Evolutionary conservation across 2,113 vertebrate species (phyloP).

Genomic region (Albula goreensis): DNA sequence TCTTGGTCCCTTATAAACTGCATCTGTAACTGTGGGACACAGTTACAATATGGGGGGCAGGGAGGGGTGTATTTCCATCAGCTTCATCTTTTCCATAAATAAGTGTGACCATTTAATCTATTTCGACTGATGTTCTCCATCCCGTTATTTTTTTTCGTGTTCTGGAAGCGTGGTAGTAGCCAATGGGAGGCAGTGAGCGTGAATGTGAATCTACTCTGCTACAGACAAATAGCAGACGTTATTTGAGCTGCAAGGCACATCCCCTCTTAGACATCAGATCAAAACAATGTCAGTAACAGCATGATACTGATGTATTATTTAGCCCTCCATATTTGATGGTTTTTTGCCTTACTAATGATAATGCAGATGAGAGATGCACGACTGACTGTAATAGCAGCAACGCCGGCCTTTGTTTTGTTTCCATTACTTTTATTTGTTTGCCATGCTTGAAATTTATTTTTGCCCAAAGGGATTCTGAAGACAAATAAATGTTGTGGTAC

Average conservation of each 20-base stretch:
- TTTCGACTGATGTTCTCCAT: slow-evolving; percentile 26
- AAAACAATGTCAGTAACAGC: slow-evolving; percentile 62
- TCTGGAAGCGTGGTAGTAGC: slow-evolving; percentile 4
- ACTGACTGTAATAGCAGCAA: not conserved
- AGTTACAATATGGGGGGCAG: not conserved
- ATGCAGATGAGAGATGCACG: slow-evolving; percentile 58
- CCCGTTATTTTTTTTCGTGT: not conserved
- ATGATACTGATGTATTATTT: slow-evolving; percentile 75
- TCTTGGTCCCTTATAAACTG: slow-evolving; percentile 70
- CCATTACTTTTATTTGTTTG: not conserved
- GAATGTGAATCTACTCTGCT: slow-evolving; percentile 31
- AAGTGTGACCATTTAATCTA: slow-evolving; percentile 28
- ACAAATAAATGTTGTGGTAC: slow-evolving; percentile 26
- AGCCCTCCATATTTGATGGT: slow-evolving; percentile 67
- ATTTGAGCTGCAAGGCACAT: slow-evolving; percentile 65
- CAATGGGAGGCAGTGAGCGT: slow-evolving; percentile 42
- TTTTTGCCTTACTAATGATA: slow-evolving; percentile 59
- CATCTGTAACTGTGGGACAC: slow-evolving; percentile 45
- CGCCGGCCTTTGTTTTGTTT: slow-evolving; percentile 12
- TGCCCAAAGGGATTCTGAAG: slow-evolving; percentile 13
- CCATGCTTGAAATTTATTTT: not conserved
- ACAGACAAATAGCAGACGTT: slow-evolving; percentile 53
- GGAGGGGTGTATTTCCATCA: slow-evolving; percentile 8
- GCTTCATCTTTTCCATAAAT: slow-evolving; percentile 22
- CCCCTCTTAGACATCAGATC: slow-evolving; percentile 59